Percentiles rank a stretch among this genome's conserved stretches.
Conservation (phyloP, 2,113 vertebrate species). For the Paralichthys olivaceus region DNA sequence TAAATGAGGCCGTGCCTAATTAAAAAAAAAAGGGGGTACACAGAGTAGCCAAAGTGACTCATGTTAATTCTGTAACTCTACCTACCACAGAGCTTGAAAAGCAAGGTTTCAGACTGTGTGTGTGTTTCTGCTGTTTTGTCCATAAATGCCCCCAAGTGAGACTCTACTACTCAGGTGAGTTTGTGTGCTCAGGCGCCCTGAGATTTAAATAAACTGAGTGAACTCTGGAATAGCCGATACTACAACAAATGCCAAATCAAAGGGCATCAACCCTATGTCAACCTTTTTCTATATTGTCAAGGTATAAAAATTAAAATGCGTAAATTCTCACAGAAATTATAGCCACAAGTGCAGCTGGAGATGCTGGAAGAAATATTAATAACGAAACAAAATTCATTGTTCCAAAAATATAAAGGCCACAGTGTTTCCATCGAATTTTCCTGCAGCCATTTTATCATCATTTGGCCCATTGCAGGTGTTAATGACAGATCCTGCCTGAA, state of each 20-base stretch:
- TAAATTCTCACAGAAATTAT: not conserved
- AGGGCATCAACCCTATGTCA: not conserved
- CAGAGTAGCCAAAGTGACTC: conserved; percentile 76
- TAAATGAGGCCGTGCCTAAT: conserved; percentile 80
- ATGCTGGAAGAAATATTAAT: not conserved
- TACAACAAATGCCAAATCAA: conserved; percentile 74
- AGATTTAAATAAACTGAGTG: conserved; percentile 41
- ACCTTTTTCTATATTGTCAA: not conserved
- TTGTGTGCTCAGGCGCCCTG: conserved; percentile 27
- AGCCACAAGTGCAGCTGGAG: not conserved
- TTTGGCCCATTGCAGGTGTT: conserved; percentile 44
- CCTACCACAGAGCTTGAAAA: conserved; percentile 62
- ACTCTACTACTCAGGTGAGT: conserved; percentile 50
- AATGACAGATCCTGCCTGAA: conserved; percentile 47
- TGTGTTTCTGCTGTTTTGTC: conserved; percentile 66
- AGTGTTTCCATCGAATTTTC: conserved; percentile 41
- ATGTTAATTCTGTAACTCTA: conserved; percentile 96
- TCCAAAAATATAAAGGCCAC: conserved; percentile 28
- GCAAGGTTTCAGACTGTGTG: conserved; percentile 61
- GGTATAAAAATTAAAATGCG: not conserved
- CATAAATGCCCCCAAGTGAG: conserved; percentile 69
- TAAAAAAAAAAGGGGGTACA: conserved; percentile 70
- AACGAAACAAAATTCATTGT: not conserved
- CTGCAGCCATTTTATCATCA: conserved; percentile 55
- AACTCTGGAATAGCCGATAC: conserved; percentile 37